phyloP scores from a whole-genome alignment of 2,113 vertebrate species.

The Ictalurus punctatus region DNA sequence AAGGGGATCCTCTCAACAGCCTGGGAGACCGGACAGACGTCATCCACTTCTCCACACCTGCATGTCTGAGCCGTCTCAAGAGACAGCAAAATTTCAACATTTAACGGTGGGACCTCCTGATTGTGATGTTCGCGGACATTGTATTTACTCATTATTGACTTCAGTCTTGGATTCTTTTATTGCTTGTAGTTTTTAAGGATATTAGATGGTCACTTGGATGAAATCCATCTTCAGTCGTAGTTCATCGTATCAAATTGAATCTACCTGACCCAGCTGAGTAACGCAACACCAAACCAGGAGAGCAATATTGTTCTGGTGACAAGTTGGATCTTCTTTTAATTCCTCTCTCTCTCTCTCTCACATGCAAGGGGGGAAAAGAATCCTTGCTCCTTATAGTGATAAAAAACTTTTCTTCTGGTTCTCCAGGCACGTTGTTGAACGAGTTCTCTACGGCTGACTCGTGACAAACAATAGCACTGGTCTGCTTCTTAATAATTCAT shows the following conservation, averaged over 20 bases:
- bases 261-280: slow-evolving; percentile 57
- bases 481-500: slow-evolving; percentile 70
- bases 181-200: background rate
- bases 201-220: slow-evolving; percentile 42
- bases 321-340: slow-evolving; percentile 8
- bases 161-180: background rate
- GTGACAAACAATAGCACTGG: slow-evolving; percentile 57
- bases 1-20: slow-evolving; percentile 7
- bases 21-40: background rate
- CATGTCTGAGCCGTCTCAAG: background rate
- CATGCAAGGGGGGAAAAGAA: slow-evolving; percentile 5
- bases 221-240: slow-evolving; percentile 47
- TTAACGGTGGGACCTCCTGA: background rate
- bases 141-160: slow-evolving; percentile 14
- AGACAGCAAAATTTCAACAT: background rate
- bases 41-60: background rate
- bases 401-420: slow-evolving; percentile 20
- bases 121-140: background rate
- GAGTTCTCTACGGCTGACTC: slow-evolving; percentile 40
- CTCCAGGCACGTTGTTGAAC: slow-evolving; percentile 17
- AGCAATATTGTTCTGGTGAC: slow-evolving; percentile 36
- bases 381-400: slow-evolving; percentile 27
- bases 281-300: slow-evolving; percentile 28
- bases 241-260: slow-evolving; percentile 62
- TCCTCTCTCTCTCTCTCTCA: slow-evolving; percentile 6